A percentile compares a stretch with the other conserved stretches of the same genome.
Conservation (phyloP, 2,888 invertebrate species). For the Drosophila siamana region DNA sequence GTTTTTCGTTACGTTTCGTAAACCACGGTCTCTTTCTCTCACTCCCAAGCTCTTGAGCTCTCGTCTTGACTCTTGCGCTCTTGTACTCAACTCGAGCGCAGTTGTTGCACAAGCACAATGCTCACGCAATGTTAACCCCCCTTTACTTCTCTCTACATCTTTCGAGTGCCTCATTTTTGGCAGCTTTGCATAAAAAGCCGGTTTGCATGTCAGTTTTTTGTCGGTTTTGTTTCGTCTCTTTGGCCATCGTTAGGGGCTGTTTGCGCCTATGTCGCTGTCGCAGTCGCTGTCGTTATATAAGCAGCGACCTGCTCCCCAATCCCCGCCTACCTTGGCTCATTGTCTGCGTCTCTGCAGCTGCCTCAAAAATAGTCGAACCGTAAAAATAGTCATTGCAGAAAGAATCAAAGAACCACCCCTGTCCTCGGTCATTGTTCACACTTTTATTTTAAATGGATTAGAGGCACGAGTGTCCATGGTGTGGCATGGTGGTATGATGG, state of each 20-base stretch:
- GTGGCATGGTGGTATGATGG: conserved; percentile 16
- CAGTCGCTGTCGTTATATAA: conserved; percentile 52
- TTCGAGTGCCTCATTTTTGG: conserved; percentile 50
- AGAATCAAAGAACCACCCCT: conserved; percentile 31
- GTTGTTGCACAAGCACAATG: conserved; percentile 73
- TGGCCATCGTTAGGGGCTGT: conserved; percentile 68
- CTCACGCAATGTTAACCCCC: conserved; percentile 65
- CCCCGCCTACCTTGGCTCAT: too few relatives aligned
- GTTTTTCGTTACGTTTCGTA: conserved; percentile 10
- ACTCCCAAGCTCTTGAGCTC: conserved; percentile 26
- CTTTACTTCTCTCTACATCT: neutral
- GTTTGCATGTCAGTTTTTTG: conserved; percentile 55
- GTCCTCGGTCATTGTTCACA: neutral
- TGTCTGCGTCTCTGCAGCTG: conserved; percentile 25
- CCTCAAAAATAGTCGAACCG: conserved; percentile 49
- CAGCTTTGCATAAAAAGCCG: conserved; percentile 78
- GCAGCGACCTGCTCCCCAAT: conserved; percentile 16
- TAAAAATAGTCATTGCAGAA: conserved; percentile 44
- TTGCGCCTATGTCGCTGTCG: conserved; percentile 48
- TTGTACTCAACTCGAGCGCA: conserved; percentile 9
- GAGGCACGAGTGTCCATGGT: conserved; percentile 50
- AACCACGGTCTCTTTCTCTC: conserved; percentile 20
- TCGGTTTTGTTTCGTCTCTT: conserved; percentile 33
- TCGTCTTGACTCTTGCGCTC: conserved; percentile 36
- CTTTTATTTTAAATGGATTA: conserved; percentile 70